phyloP scores from a whole-genome alignment of 2,797 vertebrate genomes.

The Protonibea diacanthus region DNA sequence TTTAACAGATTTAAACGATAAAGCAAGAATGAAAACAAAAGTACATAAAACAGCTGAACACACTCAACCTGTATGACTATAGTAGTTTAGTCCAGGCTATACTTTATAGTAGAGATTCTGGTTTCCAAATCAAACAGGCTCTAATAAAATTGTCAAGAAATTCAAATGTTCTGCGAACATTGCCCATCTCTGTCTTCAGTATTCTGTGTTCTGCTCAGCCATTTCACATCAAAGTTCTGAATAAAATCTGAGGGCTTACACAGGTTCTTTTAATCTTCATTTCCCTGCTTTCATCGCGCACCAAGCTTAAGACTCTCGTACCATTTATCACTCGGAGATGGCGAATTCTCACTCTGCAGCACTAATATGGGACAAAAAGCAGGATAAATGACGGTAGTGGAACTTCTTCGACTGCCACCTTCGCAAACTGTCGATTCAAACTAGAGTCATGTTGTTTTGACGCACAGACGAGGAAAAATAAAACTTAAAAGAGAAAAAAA shows the following conservation, averaged over 20 bases:
- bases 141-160: neutral
- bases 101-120: neutral
- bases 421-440: neutral
- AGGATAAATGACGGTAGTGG: neutral
- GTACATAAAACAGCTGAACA: neutral
- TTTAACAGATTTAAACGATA: neutral
- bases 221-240: neutral
- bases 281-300: neutral
- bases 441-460: neutral
- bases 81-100: no score
- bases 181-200: neutral
- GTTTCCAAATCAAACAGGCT: neutral
- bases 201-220: neutral
- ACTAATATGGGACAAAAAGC: neutral
- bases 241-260: neutral
- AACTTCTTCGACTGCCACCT: neutral
- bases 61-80: no score
- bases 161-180: neutral
- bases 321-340: neutral
- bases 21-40: neutral
- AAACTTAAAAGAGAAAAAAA: neutral
- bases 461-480: neutral
- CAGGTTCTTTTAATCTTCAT: neutral
- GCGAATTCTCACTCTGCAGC: neutral
- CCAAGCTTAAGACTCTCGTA: neutral